Evolutionary conservation across 2,113 vertebrate species (phyloP), one percentile per base, ranked within the genome.

Genomic region (Agapornis roseicollis): DNA sequence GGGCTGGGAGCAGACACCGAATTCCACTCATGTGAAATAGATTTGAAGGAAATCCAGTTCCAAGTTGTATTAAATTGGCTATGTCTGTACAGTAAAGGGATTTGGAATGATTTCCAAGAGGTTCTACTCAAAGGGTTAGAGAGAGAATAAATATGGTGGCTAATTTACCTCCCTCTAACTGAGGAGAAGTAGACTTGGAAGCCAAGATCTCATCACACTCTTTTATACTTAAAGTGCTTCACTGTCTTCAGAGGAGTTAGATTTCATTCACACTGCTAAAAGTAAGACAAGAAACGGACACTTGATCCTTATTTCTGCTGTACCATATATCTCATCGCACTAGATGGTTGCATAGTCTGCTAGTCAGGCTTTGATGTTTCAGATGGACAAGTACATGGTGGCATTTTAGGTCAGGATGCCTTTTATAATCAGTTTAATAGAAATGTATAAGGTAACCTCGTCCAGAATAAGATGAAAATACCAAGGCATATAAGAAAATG

Each of bases 291-390:
- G 92, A 81, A 79, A 23, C 72, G 93, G 93, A 90, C 80, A 83
- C 46, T 84, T 93, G 72, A 79, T 93, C 82, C 35, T 93, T 84
- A 65, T 80, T 96, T 92, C 61, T 96, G 85, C 90, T 42, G 47
- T 83, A 61, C 69, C 27, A 12, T 49, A 28, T 84, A 84, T 76
- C 85, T 93, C 79, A 68, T 42, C 0, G 0, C 64, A 56, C 55
- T 81, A 64, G 73, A 80, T 49, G 17, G n/a, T 41, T 69, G 71
- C 76, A 47, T 6, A 74, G 69, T 23, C 77, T 81, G 69, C 80
- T 88, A 80, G 91, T 50, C 74, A 73, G 79, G 46, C 94, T 95
- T 96, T 95, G 85, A 91, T 94, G 88, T 94, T 83, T 74, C 80
- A 61, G 64, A 72, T 91, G 88, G 82, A 81, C 85, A 81, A 93